Evolutionary conservation across 2,113 vertebrate genomes (phyloP).

Genomic region (Sinocyclocheilus rhinocerous): DNA sequence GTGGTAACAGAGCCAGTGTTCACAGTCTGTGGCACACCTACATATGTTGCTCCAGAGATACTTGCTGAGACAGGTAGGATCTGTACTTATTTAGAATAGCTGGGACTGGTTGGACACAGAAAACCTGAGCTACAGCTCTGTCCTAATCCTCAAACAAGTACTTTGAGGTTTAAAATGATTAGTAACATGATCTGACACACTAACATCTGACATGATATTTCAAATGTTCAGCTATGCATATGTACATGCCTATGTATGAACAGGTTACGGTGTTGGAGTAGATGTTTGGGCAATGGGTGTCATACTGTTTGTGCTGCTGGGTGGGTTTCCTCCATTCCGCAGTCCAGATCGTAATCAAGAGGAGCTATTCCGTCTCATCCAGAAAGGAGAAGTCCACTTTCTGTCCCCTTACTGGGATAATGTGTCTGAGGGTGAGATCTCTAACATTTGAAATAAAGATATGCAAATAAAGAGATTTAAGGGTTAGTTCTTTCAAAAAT

Average conservation of each 20-base stretch:
- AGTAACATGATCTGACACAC: neutral
- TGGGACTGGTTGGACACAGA: slow-evolving; percentile 1
- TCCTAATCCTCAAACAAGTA: neutral
- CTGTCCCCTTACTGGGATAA: slow-evolving; percentile 93
- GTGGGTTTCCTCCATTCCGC: slow-evolving; percentile 94
- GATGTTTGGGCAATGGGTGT: slow-evolving; percentile 97
- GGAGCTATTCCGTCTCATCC: slow-evolving; percentile 91
- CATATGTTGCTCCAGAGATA: slow-evolving; percentile 96
- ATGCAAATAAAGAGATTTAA: neutral
- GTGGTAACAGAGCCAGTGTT: slow-evolving; percentile 91
- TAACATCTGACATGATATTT: neutral
- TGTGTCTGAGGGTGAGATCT: slow-evolving; percentile 86
- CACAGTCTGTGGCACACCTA: slow-evolving; percentile 97
- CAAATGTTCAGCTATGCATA: neutral
- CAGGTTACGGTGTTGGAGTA: slow-evolving; percentile 93
- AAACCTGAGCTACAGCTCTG: slow-evolving; percentile 11
- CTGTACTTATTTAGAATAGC: neutral
- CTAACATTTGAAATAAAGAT: neutral
- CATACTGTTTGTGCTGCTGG: slow-evolving; percentile 92
- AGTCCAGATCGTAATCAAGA: slow-evolving; percentile 92
- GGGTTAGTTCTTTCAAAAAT: too few species aligned
- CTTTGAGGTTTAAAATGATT: neutral
- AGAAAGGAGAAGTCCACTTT: slow-evolving; percentile 87
- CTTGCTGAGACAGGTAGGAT: slow-evolving; percentile 90
- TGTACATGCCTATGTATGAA: slow-evolving; percentile 28